Conservation (phyloP, 2,113 vertebrate species). For the Merops nubicus region DNA sequence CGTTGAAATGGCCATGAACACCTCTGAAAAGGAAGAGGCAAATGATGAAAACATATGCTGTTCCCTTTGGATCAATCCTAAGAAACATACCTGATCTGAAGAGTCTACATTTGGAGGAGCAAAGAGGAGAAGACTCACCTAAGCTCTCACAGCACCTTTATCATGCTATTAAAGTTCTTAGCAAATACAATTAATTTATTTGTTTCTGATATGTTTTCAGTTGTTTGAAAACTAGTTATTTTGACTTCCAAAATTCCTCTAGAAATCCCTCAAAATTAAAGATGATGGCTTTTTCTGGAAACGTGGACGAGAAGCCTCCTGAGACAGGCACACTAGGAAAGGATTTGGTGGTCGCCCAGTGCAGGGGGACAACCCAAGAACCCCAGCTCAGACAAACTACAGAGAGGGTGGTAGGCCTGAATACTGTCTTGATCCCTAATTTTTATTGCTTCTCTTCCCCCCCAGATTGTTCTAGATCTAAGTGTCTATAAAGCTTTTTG, state of each 20-base stretch:
- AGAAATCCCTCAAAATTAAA: neutral
- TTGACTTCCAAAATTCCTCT: fast-evolving
- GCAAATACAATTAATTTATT: neutral
- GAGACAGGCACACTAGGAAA: fast-evolving
- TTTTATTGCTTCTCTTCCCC: neutral
- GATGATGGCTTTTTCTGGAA: fast-evolving
- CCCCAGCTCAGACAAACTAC: neutral
- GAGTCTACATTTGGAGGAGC: neutral
- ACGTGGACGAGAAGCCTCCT: too few species aligned
- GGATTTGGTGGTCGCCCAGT: fast-evolving
- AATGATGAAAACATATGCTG: neutral
- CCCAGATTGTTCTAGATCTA: neutral
- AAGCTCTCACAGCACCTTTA: neutral
- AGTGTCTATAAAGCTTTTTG: neutral
- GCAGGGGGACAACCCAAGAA: too few species aligned
- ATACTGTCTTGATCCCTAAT: neutral
- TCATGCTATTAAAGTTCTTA: fast-evolving
- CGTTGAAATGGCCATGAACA: slow-evolving; percentile 83
- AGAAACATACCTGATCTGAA: neutral
- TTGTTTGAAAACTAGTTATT: neutral
- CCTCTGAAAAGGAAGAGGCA: slow-evolving; percentile 78
- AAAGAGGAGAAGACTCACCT: fast-evolving
- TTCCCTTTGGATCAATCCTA: neutral
- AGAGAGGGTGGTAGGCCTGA: neutral
- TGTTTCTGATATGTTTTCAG: neutral